phyloP scores from a whole-genome alignment of 2,888 invertebrate genomes.

The Dolichomitus sp. region DNA sequence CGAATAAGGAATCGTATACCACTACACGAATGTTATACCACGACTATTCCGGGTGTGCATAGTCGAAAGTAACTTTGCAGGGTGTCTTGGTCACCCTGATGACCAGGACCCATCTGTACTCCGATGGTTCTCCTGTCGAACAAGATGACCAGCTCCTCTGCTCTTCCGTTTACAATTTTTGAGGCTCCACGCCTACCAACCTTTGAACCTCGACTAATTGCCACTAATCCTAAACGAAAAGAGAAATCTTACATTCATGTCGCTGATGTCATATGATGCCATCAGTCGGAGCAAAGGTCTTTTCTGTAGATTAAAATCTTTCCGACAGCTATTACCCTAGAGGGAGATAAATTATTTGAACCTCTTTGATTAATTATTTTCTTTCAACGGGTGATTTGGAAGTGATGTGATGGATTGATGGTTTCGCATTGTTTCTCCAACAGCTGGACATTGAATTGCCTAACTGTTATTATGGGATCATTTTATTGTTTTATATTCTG shows the following conservation, averaged over 20 bases:
- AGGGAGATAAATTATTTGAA: neutral
- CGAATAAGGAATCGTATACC: constrained; percentile 7
- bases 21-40: constrained; percentile 1
- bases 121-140: neutral
- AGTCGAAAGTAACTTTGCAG: constrained; percentile 30
- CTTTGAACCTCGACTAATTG: constrained; percentile 73
- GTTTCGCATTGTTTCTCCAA: neutral
- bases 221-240: constrained; percentile 71
- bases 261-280: neutral
- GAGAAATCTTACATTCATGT: neutral
- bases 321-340: neutral
- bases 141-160: neutral
- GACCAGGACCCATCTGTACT: constrained; percentile 29
- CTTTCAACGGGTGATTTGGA: neutral
- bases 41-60: neutral
- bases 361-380: constrained; percentile 1
- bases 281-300: neutral
- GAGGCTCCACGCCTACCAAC: constrained; percentile 72
- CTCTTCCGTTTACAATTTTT: constrained; percentile 40
- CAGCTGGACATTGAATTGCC: neutral
- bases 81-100: constrained; percentile 36
- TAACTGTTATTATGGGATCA: neutral
- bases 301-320: neutral
- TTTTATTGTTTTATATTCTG: neutral
- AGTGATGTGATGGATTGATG: neutral